Percentiles rank a stretch among this genome's conserved stretches.
Conservation (phyloP, 2,888 invertebrate genomes). For the Beris morrisii region DNA sequence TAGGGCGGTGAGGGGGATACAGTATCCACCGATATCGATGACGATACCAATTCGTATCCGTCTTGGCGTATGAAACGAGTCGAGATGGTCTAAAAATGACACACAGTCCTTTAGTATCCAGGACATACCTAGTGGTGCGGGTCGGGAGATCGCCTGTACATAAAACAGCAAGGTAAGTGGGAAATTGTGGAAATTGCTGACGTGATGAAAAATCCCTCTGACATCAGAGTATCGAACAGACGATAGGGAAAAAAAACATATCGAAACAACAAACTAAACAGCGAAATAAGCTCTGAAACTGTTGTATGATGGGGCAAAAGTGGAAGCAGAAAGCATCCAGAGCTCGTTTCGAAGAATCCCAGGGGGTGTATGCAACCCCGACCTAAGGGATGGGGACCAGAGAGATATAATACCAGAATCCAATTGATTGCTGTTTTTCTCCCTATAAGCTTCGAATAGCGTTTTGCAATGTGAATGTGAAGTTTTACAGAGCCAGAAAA, state of each 20-base stretch:
- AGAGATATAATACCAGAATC: constrained; percentile 31
- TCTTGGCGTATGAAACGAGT: constrained; percentile 30
- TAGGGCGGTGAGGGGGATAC: constrained; percentile 1
- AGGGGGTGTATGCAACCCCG: neutral
- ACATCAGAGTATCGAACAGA: constrained; percentile 33
- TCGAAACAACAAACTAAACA: constrained; percentile 40
- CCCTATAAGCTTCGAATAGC: constrained; percentile 35
- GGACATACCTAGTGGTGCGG: constrained; percentile 7
- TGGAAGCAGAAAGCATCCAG: constrained; percentile 30
- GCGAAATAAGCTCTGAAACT: constrained; percentile 35
- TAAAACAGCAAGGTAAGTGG: constrained; percentile 37
- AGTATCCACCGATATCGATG: constrained; percentile 22
- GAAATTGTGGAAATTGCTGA: constrained; percentile 43
- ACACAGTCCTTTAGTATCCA: constrained; percentile 20
- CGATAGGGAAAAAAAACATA: constrained; percentile 30
- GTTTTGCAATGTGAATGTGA: constrained; percentile 28
- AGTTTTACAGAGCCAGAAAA: too few species aligned
- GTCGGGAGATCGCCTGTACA: constrained; percentile 35
- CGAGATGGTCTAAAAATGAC: constrained; percentile 34
- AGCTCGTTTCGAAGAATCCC: neutral
- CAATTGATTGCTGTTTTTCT: constrained; percentile 39
- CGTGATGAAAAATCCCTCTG: constrained; percentile 42
- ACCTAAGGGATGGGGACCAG: constrained; percentile 3
- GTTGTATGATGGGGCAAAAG: constrained; percentile 36
- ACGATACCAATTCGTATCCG: constrained; percentile 36